Evolutionary conservation across 37 sponge, comb jelly and placozoan genomes (phyloP).

Genomic region (Oscarella lobularis): DNA sequence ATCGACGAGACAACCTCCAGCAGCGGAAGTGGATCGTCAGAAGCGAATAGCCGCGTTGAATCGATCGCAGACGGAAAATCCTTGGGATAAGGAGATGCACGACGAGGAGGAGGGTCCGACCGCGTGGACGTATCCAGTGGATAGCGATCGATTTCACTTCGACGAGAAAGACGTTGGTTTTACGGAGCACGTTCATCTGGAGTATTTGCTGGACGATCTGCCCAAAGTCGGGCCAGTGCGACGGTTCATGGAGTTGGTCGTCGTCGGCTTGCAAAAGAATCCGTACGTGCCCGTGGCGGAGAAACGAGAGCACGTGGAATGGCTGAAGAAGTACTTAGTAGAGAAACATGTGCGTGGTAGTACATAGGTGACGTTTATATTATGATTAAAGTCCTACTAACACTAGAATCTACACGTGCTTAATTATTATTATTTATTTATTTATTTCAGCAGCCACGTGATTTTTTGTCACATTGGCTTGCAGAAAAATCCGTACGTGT

Average conservation of each 20-base stretch:
- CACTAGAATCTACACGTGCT: no score
- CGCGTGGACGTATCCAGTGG: slow-evolving; percentile 53
- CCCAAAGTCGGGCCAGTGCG: slow-evolving; percentile 50
- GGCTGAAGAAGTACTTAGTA: slow-evolving; percentile 56
- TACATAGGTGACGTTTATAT: no score
- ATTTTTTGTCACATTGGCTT: no score
- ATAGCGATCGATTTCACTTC: slow-evolving; percentile 42
- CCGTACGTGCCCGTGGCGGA: slow-evolving; percentile 56
- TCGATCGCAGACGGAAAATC: neutral
- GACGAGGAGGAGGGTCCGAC: slow-evolving; percentile 12
- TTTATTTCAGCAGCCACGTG: no score
- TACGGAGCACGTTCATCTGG: slow-evolving; percentile 70
- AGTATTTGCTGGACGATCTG: slow-evolving; percentile 30
- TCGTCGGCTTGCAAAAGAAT: slow-evolving; percentile 73
- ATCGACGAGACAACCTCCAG: neutral
- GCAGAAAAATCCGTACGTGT: no score
- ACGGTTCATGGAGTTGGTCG: slow-evolving; percentile 78
- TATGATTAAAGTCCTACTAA: no score
- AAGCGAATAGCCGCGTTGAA: neutral
- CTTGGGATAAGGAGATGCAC: neutral
- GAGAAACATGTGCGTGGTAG: neutral
- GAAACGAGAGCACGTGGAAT: slow-evolving; percentile 46
- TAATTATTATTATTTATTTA: no score
- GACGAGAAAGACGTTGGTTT: slow-evolving; percentile 51
- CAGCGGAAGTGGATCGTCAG: neutral